Conservation (phyloP, 2,113 vertebrate genomes). For the Amazona guildingii region DNA sequence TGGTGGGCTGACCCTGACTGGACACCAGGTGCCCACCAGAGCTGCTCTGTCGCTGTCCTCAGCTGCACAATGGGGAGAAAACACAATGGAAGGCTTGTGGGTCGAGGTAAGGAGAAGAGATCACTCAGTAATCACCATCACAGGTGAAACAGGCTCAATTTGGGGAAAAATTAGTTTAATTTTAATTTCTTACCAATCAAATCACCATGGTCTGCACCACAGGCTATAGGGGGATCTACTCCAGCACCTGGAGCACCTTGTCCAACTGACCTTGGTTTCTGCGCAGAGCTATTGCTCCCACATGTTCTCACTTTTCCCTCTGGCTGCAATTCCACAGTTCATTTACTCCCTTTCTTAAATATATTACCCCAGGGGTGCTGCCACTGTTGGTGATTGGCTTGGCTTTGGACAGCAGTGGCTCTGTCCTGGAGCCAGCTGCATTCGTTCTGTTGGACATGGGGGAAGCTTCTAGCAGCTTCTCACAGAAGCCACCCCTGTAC, state of each 20-base stretch:
- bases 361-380: neutral
- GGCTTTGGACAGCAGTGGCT: accelerated
- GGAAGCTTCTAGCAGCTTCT: neutral
- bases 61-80: neutral
- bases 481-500: neutral
- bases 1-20: neutral
- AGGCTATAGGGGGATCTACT: neutral
- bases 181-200: neutral
- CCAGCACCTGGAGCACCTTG: neutral
- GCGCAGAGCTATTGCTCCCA: neutral
- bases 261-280: neutral
- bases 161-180: neutral
- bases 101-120: neutral
- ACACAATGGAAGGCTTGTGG: too few species aligned
- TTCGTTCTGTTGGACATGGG: neutral
- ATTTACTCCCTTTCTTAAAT: accelerated
- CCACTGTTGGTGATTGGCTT: neutral
- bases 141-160: neutral
- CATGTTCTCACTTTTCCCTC: neutral
- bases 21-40: neutral
- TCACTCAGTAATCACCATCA: too few species aligned
- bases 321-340: neutral
- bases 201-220: neutral
- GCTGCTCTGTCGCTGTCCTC: neutral
- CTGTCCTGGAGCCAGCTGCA: accelerated